Evolutionary conservation across 2,888 invertebrate genomes (phyloP).

Genomic region (Agriopis leucophaearia): DNA sequence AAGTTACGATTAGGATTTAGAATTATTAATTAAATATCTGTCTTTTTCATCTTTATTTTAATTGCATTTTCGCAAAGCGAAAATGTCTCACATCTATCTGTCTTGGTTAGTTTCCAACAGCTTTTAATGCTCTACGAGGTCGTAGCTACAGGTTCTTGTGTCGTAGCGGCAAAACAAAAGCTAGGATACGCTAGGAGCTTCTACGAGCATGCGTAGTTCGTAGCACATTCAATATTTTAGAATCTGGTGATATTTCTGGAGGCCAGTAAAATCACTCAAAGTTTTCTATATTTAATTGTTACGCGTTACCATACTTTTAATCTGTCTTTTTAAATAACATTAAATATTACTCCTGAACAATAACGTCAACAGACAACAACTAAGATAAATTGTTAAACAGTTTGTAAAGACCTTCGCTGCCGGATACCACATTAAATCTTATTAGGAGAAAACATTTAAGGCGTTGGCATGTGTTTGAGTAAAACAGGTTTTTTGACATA

Average conservation of each 20-base stretch:
- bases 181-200: conserved; percentile 2
- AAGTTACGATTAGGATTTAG: no score
- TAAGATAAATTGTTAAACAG: neutral
- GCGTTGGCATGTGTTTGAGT: neutral
- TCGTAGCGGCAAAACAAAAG: neutral
- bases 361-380: neutral
- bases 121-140: neutral
- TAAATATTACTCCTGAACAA: no score
- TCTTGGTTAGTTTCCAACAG: neutral
- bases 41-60: no score
- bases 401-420: neutral
- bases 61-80: no score
- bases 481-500: no score
- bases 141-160: neutral
- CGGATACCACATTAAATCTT: neutral
- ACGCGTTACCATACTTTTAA: no score
- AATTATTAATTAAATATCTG: no score
- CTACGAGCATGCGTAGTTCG: conserved; percentile 3
- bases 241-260: neutral
- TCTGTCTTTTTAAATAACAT: no score
- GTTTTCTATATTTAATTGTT: no score
- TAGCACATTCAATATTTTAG: neutral
- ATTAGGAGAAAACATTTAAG: neutral
- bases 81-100: no score
- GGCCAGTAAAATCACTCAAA: neutral